Evolutionary conservation across 1,140 invertebrate genomes (phyloP).

Genomic region (Drosophila ercepeae): DNA sequence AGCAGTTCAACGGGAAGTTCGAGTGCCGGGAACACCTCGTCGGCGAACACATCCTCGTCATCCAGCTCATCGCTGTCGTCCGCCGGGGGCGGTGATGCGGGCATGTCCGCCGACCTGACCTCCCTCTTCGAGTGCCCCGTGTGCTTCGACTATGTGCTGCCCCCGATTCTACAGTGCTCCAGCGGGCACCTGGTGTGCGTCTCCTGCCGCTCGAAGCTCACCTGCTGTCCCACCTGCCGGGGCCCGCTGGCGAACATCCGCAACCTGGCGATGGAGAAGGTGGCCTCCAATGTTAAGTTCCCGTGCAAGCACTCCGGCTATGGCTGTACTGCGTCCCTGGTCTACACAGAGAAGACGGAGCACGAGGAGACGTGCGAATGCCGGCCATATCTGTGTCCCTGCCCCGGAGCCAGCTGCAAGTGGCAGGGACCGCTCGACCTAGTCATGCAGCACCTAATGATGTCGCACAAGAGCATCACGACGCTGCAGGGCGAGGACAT

Average conservation of each 20-base stretch:
- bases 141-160: slow-evolving; percentile 99
- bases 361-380: slow-evolving; percentile 99
- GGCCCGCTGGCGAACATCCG: slow-evolving; percentile 98
- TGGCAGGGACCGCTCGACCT: slow-evolving; percentile 98
- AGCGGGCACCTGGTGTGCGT: slow-evolving; percentile 96
- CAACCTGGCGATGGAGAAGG: slow-evolving; percentile 99
- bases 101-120: slow-evolving; percentile 93
- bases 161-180: slow-evolving; percentile 96
- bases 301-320: slow-evolving; percentile 99
- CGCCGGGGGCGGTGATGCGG: slow-evolving; percentile 84
- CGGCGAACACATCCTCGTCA: slow-evolving; percentile 82
- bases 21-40: slow-evolving; percentile 72
- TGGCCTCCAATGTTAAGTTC: slow-evolving; percentile 98
- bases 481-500: slow-evolving; percentile 99
- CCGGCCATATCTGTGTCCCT: slow-evolving; percentile 98
- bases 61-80: slow-evolving; percentile 82
- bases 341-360: slow-evolving; percentile 98
- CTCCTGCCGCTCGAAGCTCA: slow-evolving; percentile 97
- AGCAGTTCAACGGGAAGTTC: slow-evolving; percentile 67
- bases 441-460: slow-evolving; percentile 98
- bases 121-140: slow-evolving; percentile 99
- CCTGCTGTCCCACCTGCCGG: slow-evolving; percentile 98
- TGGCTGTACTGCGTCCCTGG: slow-evolving; percentile 96
- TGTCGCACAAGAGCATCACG: slow-evolving; percentile 99
- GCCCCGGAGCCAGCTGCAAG: slow-evolving; percentile 99